Base-by-base conservation (phyloP, 1,140 invertebrate genomes). In the Latrodectus geometricus region DNA sequence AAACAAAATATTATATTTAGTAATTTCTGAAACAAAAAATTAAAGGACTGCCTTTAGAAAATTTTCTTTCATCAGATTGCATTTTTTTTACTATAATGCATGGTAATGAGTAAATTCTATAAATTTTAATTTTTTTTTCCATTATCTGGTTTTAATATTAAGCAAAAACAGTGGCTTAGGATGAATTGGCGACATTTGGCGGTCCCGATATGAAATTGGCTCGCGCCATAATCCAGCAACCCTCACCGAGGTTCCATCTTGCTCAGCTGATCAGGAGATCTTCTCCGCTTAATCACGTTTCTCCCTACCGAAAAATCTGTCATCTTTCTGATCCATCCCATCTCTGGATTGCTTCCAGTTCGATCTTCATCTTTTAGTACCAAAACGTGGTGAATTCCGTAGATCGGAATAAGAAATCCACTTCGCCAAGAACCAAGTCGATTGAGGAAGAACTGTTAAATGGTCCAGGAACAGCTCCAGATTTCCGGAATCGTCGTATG, bases 221-320 rank as follows among this genome's bases (percentile, higher is more conserved):
- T 61, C 0, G 17, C 54, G 23, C 20, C 14, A 74, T n/a, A 79
- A 14, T n/a, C 9, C 73, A 54, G 82, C 72, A 84, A 84, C 82
- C 82, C 82, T 76, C 14, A 21, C n/a, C 72, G 20, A 84, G 82
- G 82, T 76, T 75, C 82, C 82, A 75, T 84, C 65, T 75, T 84
- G 72, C 82, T 56, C 82, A 84, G 82, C 82, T 84, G 82, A 84
- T 84, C 72, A 70, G n/a, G 66, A 73, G 61, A 66, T 84, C 48
- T 11, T 74, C 54, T 23, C 56, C 20, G 65, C 69, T 81, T 50
- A 65, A 48, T 61, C 61, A 78, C 76, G 76, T 81, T 65, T 81
- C 48, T 69, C 49, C 68, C n/a, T 61, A 61, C 17, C 54, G 54
- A 61, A 61, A 61, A 61, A 61, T 61, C 54, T 61, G 54, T 61